Base-by-base conservation (phyloP, 2,888 invertebrate genomes). In the Papilio elwesi region DNA sequence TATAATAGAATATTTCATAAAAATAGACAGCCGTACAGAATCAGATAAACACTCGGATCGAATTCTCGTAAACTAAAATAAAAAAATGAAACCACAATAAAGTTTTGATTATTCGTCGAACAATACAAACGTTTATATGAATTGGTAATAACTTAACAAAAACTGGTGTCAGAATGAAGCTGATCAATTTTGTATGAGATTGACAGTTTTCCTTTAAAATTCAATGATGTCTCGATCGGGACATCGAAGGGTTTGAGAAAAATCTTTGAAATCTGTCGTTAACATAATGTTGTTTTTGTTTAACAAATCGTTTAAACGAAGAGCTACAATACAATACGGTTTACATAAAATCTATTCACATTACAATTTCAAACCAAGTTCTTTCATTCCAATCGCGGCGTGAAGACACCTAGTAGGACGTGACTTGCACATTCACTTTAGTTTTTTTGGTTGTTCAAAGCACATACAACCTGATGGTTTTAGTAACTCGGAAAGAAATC, bases 171-270 rank as follows among this genome's bases (percentile, higher is more conserved):
- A 55, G 53, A 53, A 63, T 48, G 43, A 63, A 47, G 70, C 53
- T 63, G 47, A 43, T 70, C 47, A 64, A 70, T 70, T 64, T 64
- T 53, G 62, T 63, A 70, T 59, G 49, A 70, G 69, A 26, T 62
- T 43, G 69, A 62, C 51, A 68, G 59, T 59, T 68, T 59, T 68
- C 36, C 15, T 57, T 70, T 51, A 52, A 70, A 63, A 70, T 53
- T 70, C 62, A 70, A 63, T n/a, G 69, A 62, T 11, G 43, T 62
- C 51, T 43, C 62, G 69, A 63, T 67, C 53, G 12, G 15, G 12
- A 1, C 53, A 67, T 12, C 43, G 38, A 67, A 43, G 15, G 53
- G 15, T 52, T 47, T 53, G 43, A 66, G 52, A 36, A 36, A 53
- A 43, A 43, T 67, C 13, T 55, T 53, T 16, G 13, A 11, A 47